These are phyloP conservation scores for Orgyia antiqua DNA, from an alignment of 2,888 invertebrate species.

Conservation along the genomic window DNA sequence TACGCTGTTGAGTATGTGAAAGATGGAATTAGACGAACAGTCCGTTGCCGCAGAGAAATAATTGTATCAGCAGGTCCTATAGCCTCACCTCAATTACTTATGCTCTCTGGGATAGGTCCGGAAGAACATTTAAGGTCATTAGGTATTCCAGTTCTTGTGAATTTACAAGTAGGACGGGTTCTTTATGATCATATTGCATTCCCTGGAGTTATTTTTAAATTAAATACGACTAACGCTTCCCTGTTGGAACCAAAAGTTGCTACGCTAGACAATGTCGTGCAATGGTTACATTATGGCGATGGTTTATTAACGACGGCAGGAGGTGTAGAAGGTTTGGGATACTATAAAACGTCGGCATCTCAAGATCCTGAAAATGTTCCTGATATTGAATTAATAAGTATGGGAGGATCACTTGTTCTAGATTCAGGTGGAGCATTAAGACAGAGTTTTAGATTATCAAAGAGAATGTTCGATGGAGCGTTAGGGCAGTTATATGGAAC, in stretches of 20 bases:
- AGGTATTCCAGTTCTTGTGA: conserved; percentile 79
- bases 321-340: conserved; percentile 82
- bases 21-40: conserved; percentile 65
- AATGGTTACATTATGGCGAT: conserved; percentile 69
- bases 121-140: conserved; percentile 74
- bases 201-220: conserved; percentile 66
- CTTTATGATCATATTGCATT: conserved; percentile 81
- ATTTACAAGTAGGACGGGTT: conserved; percentile 82
- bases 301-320: conserved; percentile 80
- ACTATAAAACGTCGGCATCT: conserved; percentile 78
- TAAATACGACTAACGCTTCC: conserved; percentile 63
- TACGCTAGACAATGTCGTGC: conserved; percentile 55
- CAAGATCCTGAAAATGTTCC: conserved; percentile 76
- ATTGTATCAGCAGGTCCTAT: conserved; percentile 92
- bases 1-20: conserved; percentile 83
- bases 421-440: conserved; percentile 76
- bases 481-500: conserved; percentile 72
- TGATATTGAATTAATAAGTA: conserved; percentile 81
- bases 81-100: conserved; percentile 93
- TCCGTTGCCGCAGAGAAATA: conserved; percentile 86
- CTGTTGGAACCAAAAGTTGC: conserved; percentile 61
- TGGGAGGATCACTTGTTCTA: conserved; percentile 80
- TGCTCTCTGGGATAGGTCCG: conserved; percentile 88
- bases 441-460: conserved; percentile 75
- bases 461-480: conserved; percentile 75